Evolutionary conservation across 2,888 invertebrate genomes (phyloP).

Genomic region (Branchellion lobata): DNA sequence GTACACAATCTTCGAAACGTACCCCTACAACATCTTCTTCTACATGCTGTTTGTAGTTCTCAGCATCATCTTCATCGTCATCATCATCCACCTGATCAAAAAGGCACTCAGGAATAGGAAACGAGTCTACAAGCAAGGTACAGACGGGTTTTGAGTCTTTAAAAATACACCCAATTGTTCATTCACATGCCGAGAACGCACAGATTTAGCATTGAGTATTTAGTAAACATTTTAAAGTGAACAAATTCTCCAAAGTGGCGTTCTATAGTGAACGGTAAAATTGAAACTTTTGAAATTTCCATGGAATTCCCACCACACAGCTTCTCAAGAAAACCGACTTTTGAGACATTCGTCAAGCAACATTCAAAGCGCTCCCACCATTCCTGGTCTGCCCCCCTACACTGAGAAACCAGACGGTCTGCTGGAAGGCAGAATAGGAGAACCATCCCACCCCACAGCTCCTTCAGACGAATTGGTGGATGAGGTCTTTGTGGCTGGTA

Average conservation of each 20-base stretch:
- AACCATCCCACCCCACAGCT: neutral
- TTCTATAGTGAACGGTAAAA: no score
- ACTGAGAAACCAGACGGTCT: neutral
- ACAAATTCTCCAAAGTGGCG: no score
- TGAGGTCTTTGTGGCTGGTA: no score
- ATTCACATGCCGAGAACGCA: neutral
- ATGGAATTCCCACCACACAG: neutral
- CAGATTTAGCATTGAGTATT: no score
- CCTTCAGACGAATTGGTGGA: neutral
- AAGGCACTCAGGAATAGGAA: neutral
- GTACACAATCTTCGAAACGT: neutral
- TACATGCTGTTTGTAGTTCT: conserved; percentile 22
- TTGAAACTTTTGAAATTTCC: no score
- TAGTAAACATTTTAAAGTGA: no score
- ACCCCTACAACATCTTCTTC: neutral
- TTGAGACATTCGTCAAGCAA: neutral
- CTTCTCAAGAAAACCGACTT: neutral
- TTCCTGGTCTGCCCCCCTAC: conserved; percentile 3
- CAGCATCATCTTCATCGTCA: neutral
- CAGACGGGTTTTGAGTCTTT: neutral
- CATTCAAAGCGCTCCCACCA: neutral
- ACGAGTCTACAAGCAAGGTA: neutral
- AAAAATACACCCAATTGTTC: neutral
- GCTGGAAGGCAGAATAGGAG: neutral
- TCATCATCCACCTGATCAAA: conserved; percentile 20